Evolutionary conservation across 2,888 invertebrate species (phyloP).

Genomic region (Escarpia spicata): DNA sequence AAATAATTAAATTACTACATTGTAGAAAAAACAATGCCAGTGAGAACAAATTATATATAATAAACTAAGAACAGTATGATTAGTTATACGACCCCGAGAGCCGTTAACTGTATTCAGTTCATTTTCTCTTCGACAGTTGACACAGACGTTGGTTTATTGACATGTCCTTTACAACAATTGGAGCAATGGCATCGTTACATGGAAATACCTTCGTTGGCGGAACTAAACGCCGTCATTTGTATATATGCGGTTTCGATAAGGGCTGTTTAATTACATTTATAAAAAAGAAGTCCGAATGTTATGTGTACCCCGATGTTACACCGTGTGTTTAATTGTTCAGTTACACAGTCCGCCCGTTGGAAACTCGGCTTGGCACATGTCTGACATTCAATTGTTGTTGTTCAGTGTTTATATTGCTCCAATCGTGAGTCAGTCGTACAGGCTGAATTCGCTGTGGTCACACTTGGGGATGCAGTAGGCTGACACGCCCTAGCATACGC

Average conservation of each 20-base stretch:
- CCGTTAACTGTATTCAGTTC: too few species aligned
- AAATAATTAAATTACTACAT: too few species aligned
- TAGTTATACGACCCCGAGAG: too few species aligned
- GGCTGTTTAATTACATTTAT: not conserved
- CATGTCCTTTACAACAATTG: not conserved
- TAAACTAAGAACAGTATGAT: too few species aligned
- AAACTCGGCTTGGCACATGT: not conserved
- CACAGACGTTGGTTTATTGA: not conserved
- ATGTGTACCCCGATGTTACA: not conserved
- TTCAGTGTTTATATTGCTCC: not conserved
- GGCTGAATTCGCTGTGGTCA: not conserved
- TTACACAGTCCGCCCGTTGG: not conserved
- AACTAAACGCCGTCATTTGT: not conserved
- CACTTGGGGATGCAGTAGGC: not conserved
- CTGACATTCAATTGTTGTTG: not conserved
- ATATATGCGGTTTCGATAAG: too few species aligned
- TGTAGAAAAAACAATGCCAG: too few species aligned
- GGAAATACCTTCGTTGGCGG: not conserved
- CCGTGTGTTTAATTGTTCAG: conserved; percentile 1
- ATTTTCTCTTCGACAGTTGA: too few species aligned
- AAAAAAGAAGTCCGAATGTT: not conserved
- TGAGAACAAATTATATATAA: too few species aligned
- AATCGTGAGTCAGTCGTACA: not conserved
- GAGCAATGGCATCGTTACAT: not conserved
- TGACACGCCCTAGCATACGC: not conserved